Evolutionary conservation across 2,797 vertebrate species (phyloP), one percentile per base, ranked within the genome.

Genomic region (Epinephelus malabaricus): DNA sequence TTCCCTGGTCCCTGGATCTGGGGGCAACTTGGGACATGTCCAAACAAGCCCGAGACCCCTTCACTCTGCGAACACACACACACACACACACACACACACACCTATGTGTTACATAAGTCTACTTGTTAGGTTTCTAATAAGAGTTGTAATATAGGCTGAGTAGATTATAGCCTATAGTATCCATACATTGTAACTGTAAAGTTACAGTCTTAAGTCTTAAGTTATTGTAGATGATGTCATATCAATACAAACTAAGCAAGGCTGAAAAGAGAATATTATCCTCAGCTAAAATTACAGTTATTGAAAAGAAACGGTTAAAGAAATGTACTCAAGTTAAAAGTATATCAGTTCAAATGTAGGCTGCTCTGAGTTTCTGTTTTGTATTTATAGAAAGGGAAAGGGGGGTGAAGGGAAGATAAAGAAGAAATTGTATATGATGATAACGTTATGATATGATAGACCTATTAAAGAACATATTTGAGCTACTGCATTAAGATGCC

Each of bases 1-100:
- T 21, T n/a, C 9, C 1, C 53, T 45, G 45, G 21, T 60, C 30
- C 56, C 27, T 14, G 55, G 56, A 13, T 54, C 30, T 30, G 14
- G 45, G 38, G 76, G 4, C 6, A 56, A 49, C 23, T n/a, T 51
- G 38, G 73, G 83, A n/a, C 88, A 89, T 88, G 90, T 78, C 88
- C 79, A 17, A 77, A 64, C 87, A 84, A 81, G 76, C 14, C 81
- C 46, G 3, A 15, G 10, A 54, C 68, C n/a, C 51, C 6, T 6
- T 38, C n/a, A 5, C 4, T 4, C 69, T 4, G 1, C 17, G 0
- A 21, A 5, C 51, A 14, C 67, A 34, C 58, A 5, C 43, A 13
- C 2, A 14, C n/a, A 0, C 45, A 3, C n/a, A 0, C 43, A 3
- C 51, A 13, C 10, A 34, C 63, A 15, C 64, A 38, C 3, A 19